Conservation (phyloP, 2,888 invertebrate genomes). For the Odiellus spinosus region DNA sequence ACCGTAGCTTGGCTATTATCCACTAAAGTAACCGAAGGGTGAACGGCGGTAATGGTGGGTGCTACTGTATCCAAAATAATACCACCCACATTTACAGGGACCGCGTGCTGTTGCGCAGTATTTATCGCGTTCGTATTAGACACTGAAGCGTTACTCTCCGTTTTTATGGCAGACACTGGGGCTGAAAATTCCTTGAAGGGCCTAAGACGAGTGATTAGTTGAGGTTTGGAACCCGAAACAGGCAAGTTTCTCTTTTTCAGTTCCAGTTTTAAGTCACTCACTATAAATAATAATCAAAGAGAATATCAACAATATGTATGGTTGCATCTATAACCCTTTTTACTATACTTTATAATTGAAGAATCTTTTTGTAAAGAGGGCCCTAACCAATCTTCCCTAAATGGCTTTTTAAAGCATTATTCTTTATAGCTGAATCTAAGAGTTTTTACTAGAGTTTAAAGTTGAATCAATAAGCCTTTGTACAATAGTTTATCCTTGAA, state of each 20-base stretch:
- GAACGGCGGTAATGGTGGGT: constrained; percentile 3
- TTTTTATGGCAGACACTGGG: neutral
- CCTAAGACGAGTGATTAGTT: constrained; percentile 75
- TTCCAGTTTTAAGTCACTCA: constrained; percentile 82
- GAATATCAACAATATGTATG: neutral
- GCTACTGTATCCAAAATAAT: constrained; percentile 12
- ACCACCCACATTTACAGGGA: constrained; percentile 10
- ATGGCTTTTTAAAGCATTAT: no score
- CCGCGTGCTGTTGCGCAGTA: constrained; percentile 4
- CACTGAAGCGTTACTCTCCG: neutral
- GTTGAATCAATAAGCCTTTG: no score
- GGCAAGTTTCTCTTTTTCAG: constrained; percentile 82
- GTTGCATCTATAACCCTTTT: neutral
- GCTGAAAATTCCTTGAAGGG: constrained; percentile 33
- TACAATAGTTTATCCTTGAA: no score
- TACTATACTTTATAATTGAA: neutral
- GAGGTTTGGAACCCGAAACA: constrained; percentile 90
- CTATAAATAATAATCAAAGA: constrained; percentile 36
- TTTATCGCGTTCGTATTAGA: neutral
- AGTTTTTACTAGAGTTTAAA: no score
- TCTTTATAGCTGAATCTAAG: no score
- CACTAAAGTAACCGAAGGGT: neutral
- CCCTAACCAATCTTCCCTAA: no score
- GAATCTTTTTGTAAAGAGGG: no score
- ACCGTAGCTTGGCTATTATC: neutral